Base-by-base conservation (phyloP, 2,888 invertebrate genomes). In the Chirona hameri region DNA sequence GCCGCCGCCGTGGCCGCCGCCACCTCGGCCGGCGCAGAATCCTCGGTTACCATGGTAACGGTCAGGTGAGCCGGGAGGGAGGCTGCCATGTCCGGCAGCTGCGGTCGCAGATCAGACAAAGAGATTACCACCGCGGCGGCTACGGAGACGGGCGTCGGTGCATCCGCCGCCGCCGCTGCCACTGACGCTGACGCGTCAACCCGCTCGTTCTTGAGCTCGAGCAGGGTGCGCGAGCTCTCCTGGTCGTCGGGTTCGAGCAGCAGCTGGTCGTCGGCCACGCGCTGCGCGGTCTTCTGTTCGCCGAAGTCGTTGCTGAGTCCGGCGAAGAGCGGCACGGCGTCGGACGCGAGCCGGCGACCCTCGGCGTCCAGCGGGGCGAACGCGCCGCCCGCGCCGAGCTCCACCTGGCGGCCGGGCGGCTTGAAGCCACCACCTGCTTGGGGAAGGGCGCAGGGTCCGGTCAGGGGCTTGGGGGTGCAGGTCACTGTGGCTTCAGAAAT, bases 251-350 rank as follows among this genome's bases (percentile, higher is more conserved):
- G 72, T 18, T 72, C 72, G 7, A 72, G 72, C 39, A 72, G 31
- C 72, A 72, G 4, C 72, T 72, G 72, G 39, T 72, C 72, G 21
- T 72, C 72, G 72, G 72, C 31, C 18, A 72, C 72, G 21, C 72
- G 72, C 72, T 72, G 72, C 31, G 21, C 72, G 5, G 72, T 39
- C 31, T 72, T 72, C 21, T 72, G 72, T 31, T 72, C 72, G 31
- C 72, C 72, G 72, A 72, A 72, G 72, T 72, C 72, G 72, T 72
- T 72, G 72, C 72, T 72, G 39, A 72, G 72, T 4, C 72, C 72
- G 72, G 72, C 72, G 72, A 72, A 72, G 31, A 72, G 72, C 5
- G 72, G 72, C 31, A 72, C 72, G 72, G 72, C 72, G 72, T 72
- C 72, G 3, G 72, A 72, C 1, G 72, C 31, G 5, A 72, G 31